A percentile compares a stretch with the other conserved stretches of the same genome.
phyloP scores from a whole-genome alignment of 2,888 invertebrate species.

The Isoperla grammatica region DNA sequence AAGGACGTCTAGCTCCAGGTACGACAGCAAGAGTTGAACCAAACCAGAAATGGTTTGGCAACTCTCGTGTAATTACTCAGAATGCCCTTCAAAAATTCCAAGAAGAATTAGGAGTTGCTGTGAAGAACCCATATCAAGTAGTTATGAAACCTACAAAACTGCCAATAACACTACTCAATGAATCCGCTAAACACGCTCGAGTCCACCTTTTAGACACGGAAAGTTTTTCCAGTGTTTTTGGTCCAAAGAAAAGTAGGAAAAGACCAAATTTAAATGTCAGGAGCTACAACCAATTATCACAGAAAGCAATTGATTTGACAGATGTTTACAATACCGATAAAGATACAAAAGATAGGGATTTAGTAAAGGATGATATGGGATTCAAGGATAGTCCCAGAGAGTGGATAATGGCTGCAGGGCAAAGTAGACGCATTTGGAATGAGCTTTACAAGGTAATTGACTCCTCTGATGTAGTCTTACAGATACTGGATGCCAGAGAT shows the following conservation, averaged over 20 bases:
- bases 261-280: constrained; percentile 71
- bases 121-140: constrained; percentile 95
- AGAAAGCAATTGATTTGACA: constrained; percentile 62
- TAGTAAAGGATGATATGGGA: constrained; percentile 73
- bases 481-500: constrained; percentile 95
- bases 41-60: constrained; percentile 98
- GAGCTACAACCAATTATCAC: constrained; percentile 72
- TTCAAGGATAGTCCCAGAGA: constrained; percentile 77
- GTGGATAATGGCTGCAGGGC: constrained; percentile 93
- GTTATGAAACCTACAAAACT: constrained; percentile 94
- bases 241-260: constrained; percentile 89
- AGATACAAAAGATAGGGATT: constrained; percentile 62
- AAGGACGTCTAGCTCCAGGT: constrained; percentile 82
- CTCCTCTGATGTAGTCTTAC: constrained; percentile 94
- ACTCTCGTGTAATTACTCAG: constrained; percentile 94
- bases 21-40: constrained; percentile 93
- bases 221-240: constrained; percentile 90
- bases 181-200: constrained; percentile 80
- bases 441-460: constrained; percentile 98
- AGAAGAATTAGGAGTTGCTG: constrained; percentile 88
- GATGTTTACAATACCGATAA: constrained; percentile 75
- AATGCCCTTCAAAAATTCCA: constrained; percentile 83
- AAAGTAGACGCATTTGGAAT: constrained; percentile 97
- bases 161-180: constrained; percentile 90
- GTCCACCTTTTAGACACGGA: constrained; percentile 96